phyloP scores from a whole-genome alignment of 2,113 vertebrate species.

The Spermophilus dauricus region DNA sequence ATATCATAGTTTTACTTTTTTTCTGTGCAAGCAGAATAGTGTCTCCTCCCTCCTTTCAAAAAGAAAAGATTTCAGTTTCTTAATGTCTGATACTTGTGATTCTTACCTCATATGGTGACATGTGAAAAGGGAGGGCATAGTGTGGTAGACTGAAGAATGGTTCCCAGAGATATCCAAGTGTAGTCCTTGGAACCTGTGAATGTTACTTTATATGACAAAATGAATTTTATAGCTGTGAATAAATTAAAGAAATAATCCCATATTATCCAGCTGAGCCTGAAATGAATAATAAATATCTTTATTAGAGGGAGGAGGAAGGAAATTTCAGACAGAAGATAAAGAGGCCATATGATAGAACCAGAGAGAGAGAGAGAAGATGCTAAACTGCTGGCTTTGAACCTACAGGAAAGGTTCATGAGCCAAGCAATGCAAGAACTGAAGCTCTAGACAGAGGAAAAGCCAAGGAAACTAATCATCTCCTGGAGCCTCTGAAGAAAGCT shows the following conservation, averaged over 20 bases:
- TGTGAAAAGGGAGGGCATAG: neutral
- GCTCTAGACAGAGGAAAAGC: neutral
- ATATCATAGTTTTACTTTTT: neutral
- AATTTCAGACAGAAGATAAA: neutral
- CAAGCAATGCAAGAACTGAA: neutral
- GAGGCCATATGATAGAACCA: neutral
- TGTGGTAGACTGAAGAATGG: neutral
- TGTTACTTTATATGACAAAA: neutral
- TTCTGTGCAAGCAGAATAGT: neutral
- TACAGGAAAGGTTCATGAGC: neutral
- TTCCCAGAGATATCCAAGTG: neutral
- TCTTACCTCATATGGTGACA: neutral
- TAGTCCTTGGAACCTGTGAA: neutral
- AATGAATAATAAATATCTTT: neutral
- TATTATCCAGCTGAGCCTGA: neutral
- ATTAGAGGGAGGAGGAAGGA: neutral
- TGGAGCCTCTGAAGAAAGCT: neutral
- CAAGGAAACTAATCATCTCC: neutral
- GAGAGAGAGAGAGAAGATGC: neutral
- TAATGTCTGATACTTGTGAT: neutral
- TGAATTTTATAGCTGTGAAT: neutral
- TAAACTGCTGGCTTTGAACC: neutral
- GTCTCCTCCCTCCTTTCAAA: neutral
- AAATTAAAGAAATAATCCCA: neutral
- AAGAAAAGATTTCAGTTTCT: neutral